Percentiles rank a stretch among this genome's conserved stretches.
phyloP scores from a whole-genome alignment of 1,140 invertebrate genomes.

The Zaprionus gabonicus region DNA sequence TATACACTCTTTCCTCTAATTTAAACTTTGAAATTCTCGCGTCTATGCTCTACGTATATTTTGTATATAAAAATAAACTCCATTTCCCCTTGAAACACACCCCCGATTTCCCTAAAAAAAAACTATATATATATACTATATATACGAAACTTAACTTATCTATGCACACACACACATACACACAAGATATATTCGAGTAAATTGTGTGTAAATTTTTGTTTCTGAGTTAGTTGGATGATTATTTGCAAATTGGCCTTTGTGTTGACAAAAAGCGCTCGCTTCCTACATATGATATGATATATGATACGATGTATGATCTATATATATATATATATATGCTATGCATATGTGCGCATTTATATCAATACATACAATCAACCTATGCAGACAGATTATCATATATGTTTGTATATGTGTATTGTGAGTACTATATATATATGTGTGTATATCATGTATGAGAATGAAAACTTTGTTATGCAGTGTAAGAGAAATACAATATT shows the following conservation, averaged over 20 bases:
- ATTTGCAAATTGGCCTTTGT: conserved; percentile 85
- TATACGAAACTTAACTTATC: conserved; percentile 7
- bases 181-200: conserved; percentile 40
- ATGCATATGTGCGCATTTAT: background rate
- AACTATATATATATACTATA: conserved; percentile 16
- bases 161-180: conserved; percentile 32
- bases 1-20: conserved; percentile 23
- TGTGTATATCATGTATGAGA: conserved; percentile 13
- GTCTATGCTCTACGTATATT: conserved; percentile 11
- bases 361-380: background rate
- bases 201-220: conserved; percentile 76
- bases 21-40: conserved; percentile 19
- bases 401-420: background rate
- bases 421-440: conserved; percentile 9
- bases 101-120: conserved; percentile 2
- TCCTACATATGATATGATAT: conserved; percentile 44
- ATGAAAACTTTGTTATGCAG: conserved; percentile 54
- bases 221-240: conserved; percentile 84
- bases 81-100: conserved; percentile 7
- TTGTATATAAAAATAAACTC: conserved; percentile 11
- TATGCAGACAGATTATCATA: background rate
- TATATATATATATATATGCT: conserved; percentile 30
- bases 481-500: conserved; percentile 53
- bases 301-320: conserved; percentile 29
- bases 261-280: conserved; percentile 84